Base-by-base conservation (phyloP, 2,797 vertebrate species). In the Neomorphus geoffroyi region DNA sequence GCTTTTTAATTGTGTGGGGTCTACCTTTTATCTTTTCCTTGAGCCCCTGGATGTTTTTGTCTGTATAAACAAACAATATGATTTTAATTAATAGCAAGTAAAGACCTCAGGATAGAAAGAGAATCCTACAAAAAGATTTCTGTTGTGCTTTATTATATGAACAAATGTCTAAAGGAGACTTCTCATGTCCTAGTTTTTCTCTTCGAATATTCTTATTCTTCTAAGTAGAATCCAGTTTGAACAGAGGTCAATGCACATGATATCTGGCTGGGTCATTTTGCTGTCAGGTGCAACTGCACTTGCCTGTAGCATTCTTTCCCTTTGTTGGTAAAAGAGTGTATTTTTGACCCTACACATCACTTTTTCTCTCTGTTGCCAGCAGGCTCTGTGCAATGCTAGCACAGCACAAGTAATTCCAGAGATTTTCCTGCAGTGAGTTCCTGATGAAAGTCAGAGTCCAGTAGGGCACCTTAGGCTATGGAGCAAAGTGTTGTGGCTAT, bases 51-150 rank as follows among this genome's bases (percentile, higher is more conserved):
- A 90, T 80, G 61, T 79, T 91, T 94, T 88, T 91, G n/a, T n/a
- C n/a, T n/a, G 15, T 89, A 46, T 89, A 82, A 91, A 93, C 61
- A 86, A 64, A 70, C 80, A 93, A 82, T 85, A 71, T 37, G n/a
- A 30, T 82, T 96, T 93, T 96, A 93, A 95, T 95, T 88, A 96
- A 86, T 90, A 92, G 69, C 37, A 35, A 83, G 54, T 74, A 69
- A 91, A 84, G 77, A 96, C 82, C 82, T 86, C 85, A 28, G 92
- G 82, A 88, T 32, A 96, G 74, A 90, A 94, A 65, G 4, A 32
- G 53, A 92, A 84, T 61, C 57, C 61, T 71, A 64, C 50, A 71
- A 28, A 94, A 93, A 61, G 7, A 86, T 43, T 86, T 88, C 33
- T 77, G n/a, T 75, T 91, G 66, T 53, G 35, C 70, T 81, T 90